A percentile compares a stretch with the other conserved stretches of the same genome.
phyloP scores from a whole-genome alignment of 1,140 invertebrate species.

The Mercenaria mercenaria region DNA sequence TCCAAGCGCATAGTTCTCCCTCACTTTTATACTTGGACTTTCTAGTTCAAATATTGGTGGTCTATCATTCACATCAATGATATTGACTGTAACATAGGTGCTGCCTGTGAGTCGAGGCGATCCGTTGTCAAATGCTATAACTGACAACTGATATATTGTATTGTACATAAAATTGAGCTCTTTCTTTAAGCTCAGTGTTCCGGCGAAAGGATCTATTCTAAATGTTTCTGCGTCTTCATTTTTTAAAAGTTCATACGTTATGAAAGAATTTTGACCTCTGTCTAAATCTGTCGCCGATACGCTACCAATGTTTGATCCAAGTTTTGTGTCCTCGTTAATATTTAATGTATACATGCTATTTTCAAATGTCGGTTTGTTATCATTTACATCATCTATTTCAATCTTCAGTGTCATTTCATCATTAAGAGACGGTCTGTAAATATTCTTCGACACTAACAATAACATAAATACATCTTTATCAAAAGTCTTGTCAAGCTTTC shows the following conservation, averaged over 20 bases:
- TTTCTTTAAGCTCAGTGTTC: conserved; percentile 37
- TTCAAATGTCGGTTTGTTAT: conserved; percentile 51
- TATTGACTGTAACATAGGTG: conserved; percentile 13
- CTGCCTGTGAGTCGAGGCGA: conserved; percentile 42
- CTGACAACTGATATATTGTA: conserved; percentile 34
- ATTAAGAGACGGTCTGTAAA: conserved; percentile 39
- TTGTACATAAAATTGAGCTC: conserved; percentile 11
- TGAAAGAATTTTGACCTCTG: conserved; percentile 37
- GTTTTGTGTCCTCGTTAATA: conserved; percentile 27
- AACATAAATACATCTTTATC: neutral
- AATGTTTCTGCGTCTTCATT: conserved; percentile 38
- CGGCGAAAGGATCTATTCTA: conserved; percentile 28
- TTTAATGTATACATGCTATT: neutral
- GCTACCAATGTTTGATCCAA: neutral
- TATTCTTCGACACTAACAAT: conserved; percentile 27
- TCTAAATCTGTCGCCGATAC: conserved; percentile 49
- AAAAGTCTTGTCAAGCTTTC: neutral
- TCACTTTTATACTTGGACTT: neutral
- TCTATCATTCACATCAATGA: conserved; percentile 61
- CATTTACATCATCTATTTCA: conserved; percentile 54
- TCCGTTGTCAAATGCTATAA: conserved; percentile 56
- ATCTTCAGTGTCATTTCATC: conserved; percentile 44
- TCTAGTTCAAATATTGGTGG: conserved; percentile 19
- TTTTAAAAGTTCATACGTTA: conserved; percentile 32
- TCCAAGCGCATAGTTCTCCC: conserved; percentile 17